Evolutionary conservation across 1,140 invertebrate species (phyloP), one percentile per base, ranked within the genome.

Genomic region (Pseudobourletiella spinata): DNA sequence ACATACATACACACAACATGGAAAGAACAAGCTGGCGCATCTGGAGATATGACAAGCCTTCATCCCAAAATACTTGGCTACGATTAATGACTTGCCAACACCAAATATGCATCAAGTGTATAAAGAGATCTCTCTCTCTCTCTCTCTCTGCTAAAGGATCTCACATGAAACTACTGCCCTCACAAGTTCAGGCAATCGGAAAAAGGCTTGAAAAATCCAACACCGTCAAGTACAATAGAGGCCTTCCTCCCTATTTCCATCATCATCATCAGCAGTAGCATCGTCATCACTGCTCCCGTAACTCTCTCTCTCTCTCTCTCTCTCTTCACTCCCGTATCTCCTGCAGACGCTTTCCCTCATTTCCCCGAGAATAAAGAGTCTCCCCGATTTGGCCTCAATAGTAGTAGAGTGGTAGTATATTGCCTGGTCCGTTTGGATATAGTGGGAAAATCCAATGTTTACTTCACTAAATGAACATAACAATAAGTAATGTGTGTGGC

Each of bases 31-130:
- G 55, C 30, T 63, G 67, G 44, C 64, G 61, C 64, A 66, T 65
- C 68, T 67, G 63, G 61, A 66, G 65, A 67, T 65, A 66, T 67
- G 65, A 67, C 68, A 70, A 70, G 68, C 65, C 63, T 62, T 67
- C 65, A 67, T 65, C 63, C 61, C 62, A 54, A 65, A 70, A 70
- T 67, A 65, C 62, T 59, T 65, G 59, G 51, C 56, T 48, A 70
- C 68, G 68, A 70, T 70, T 70, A 70, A 70, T 70, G 68, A 70
- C 68, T 70, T 70, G 68, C 68, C 68, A 70, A 67, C 63, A 70
- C 61, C 68, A 70, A 70, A 66, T 70, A 70, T 66, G 65, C 64
- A 65, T 63, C 64, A 66, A 61, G 48, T 65, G 61, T 22, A 51
- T 51, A 51, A 51, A 51, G 48, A 51, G 24, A 51, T 51, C 48